Evolutionary conservation across 1,140 invertebrate genomes (phyloP), one percentile per base, ranked within the genome.

Genomic region (Leptonema lineaticorne): DNA sequence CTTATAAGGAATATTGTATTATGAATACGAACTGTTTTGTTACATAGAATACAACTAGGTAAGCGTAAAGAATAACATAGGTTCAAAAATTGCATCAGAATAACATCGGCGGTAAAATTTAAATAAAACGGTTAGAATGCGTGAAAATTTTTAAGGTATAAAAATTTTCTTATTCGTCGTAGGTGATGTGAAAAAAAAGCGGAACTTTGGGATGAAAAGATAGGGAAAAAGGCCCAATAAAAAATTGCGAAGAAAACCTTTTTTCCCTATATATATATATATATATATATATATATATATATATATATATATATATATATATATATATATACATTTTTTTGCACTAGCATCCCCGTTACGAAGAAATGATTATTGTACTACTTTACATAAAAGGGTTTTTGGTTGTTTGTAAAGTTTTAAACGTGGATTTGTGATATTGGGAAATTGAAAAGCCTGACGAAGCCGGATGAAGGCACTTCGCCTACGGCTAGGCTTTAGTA

Each of bases 381-480:
- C 50, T 53, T 53, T 53, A 53, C 50, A 53, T 53, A 26, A 53
- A 53, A 53, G 50, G 50, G 50, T 53, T 53, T 53, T 53, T 53
- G 8, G 22, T 53, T 53, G 22, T 53, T 53, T 26, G 50, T 24
- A 26, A 59, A 59, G 28, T 59, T 37, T 59, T 6, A 59, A 59
- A 59, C 57, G 57, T 9, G 28, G n/a, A 59, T 9, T 4, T 3
- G 57, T 5, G 57, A 59, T 59, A 59, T 59, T 59, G 57, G 28
- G 16, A 33, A 59, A 59, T 59, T 59, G 57, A 59, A 59, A 33
- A 41, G 37, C 37, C 37, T 41, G 37, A 41, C 30, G 30, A 33
- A 33, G 30, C 30, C 30, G 30, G 11, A 11, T 41, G 37, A 41
- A 41, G 16, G 9, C 37, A 7, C 20, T 18, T 18, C 28, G 57